Base-by-base conservation (phyloP, 2,888 invertebrate species). In the Stenchaetothrips biformis region DNA sequence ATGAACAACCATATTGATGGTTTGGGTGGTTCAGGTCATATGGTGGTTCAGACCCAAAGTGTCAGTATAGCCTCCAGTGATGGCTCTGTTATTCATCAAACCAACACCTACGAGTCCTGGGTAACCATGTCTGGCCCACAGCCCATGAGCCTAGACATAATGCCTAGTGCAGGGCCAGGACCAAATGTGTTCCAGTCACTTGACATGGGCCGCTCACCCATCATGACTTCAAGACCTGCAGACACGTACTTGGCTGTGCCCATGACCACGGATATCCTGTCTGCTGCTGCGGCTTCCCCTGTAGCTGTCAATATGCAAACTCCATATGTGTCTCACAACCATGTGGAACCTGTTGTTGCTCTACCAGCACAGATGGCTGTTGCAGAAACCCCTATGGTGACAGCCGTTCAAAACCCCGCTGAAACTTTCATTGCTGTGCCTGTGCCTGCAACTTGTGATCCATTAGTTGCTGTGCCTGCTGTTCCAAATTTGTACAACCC, bases 51-150 rank as follows among this genome's bases (percentile, higher is more conserved):
- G 25, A 74, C 67, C 11, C 67, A 74, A 11, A 74, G 67, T 25
- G 67, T 74, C 25, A 74, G 67, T 21, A 74, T 74, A 25, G 67
- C 67, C 25, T 74, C 67, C 67, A 74, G 67, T 11, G 67, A 74
- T 74, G 67, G 67, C 67, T 74, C 67, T 74, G 67, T 74, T 7
- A 74, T 74, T 74, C 67, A 74, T 25, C 67, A 74, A 74, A 74
- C 67, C 11, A 74, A 74, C 25, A 74, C 67, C 25, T 74, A 25
- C 25, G 67, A 74, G 67, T 74, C 67, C 25, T 74, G 67, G 67
- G 67, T 74, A 25, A 74, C 67, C 11, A 25, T 74, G 7, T 25
- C 67, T 74, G 67, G 67, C 25, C 67, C 67, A 25, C 67, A 74
- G 67, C 67, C n/a, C 21, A 74, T 74, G 67, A 74, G 11, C 11